Evolutionary conservation across 2,888 invertebrate species (phyloP), one percentile per base, ranked within the genome.

Genomic region (Chrysodeixis includens): DNA sequence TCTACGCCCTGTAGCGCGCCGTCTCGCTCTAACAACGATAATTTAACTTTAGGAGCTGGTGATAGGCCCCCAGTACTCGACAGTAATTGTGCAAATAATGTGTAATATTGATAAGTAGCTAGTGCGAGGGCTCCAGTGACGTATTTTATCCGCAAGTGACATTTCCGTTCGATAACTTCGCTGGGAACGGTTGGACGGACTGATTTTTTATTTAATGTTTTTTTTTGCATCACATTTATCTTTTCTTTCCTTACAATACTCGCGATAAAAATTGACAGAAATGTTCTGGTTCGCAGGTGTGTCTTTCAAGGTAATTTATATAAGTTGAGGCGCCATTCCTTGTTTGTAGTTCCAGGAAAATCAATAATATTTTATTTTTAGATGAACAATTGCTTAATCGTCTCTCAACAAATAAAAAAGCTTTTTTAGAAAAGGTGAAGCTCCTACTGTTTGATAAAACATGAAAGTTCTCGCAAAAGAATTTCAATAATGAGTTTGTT

Each of bases 111-210:
- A 87, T 88, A 87, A 74, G 61, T 62, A 71, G 71, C 75, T 71
- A 84, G 78, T 81, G 86, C 83, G 88, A 90, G 87, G 87, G 88
- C 79, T 86, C 81, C 83, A 74, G 81, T 84, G 82, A 86, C 84
- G 86, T 85, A 84, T 71, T 40, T 80, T 79, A 81, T 86, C 80
- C 86, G 85, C 92, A 91, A 93, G 90, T 92, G 93, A 91, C 88
- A 89, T 90, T 89, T 94, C 93, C 94, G 93, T 81, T 83, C 85
- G 92, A 92, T 92, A 92, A 88, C 85, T 88, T 30, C 59, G 30
- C 60, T 76, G 77, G 64, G 74, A 74, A 68, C 64, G 18, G 52
- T 56, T 60, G 51, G 59, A 76, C 20, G 57, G 26, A 56, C 51
- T 46, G 61, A 40, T 40, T 55, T 54, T 44, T 14, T 60, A 66